Percentiles rank a stretch among this genome's conserved stretches.
Evolutionary conservation across 2,113 vertebrate species (phyloP).

Genomic region (Empidonax alnorum): DNA sequence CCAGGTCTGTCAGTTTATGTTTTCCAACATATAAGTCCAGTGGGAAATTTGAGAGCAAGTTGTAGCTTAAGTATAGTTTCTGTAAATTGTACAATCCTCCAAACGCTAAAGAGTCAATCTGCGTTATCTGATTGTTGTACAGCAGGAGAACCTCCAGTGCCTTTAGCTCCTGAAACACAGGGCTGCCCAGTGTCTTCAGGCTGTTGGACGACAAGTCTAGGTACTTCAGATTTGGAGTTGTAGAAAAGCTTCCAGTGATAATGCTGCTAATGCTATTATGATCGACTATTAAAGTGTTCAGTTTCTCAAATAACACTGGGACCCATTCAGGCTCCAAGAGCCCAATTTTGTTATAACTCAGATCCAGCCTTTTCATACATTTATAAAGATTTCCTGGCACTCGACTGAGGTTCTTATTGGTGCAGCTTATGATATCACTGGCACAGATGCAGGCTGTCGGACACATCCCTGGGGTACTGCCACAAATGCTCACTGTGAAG

Average conservation of each 20-base stretch:
- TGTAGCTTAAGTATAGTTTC: constrained; percentile 84
- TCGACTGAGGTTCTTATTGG: constrained; percentile 78
- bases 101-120: constrained; percentile 75
- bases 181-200: constrained; percentile 73
- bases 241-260: constrained; percentile 73
- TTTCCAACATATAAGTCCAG: constrained; percentile 76
- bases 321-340: constrained; percentile 78
- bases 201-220: constrained; percentile 86
- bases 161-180: constrained; percentile 77
- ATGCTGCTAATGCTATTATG: constrained; percentile 79
- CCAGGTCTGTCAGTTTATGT: constrained; percentile 74
- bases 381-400: constrained; percentile 77
- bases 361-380: constrained; percentile 80
- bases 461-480: constrained; percentile 73
- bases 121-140: constrained; percentile 82
- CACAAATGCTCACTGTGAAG: constrained; percentile 57
- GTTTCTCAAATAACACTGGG: constrained; percentile 68
- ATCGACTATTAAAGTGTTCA: constrained; percentile 78
- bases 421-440: constrained; percentile 85
- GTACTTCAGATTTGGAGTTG: constrained; percentile 75
- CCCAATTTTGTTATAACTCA: constrained; percentile 83
- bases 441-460: constrained; percentile 84
- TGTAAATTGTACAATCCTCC: constrained; percentile 74
- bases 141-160: constrained; percentile 81
- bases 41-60: constrained; percentile 76